Percentiles rank a stretch among this genome's conserved stretches.
Conservation (phyloP, 2,797 vertebrate species). For the Phrynocephalus vlangalii region DNA sequence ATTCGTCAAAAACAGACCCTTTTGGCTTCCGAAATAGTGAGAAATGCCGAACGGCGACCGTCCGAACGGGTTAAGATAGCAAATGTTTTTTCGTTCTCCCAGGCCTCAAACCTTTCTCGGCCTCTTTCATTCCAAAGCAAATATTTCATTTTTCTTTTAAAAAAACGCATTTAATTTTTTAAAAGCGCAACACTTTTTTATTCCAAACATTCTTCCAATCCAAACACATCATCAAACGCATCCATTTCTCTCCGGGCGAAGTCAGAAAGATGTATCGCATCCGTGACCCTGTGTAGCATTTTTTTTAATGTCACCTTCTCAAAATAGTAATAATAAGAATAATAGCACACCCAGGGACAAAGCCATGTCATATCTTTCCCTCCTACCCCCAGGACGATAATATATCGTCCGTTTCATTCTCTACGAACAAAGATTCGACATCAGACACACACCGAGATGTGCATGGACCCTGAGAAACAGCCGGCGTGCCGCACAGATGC, state of each 20-base stretch:
- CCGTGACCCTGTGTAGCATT: neutral
- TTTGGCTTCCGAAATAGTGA: no score
- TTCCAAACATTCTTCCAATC: neutral
- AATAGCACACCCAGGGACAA: no score
- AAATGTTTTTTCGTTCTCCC: neutral
- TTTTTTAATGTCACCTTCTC: slow-evolving; percentile 9
- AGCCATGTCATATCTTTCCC: neutral
- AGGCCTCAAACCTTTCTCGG: no score
- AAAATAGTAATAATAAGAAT: neutral
- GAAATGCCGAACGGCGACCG: no score
- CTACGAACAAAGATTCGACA: slow-evolving; percentile 49
- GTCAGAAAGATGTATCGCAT: neutral
- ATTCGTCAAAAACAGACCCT: no score
- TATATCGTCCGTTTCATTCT: neutral
- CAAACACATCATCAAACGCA: neutral
- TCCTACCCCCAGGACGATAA: neutral
- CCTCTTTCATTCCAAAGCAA: neutral
- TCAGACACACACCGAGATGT: neutral
- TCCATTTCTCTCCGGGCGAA: neutral
- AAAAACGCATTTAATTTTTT: neutral
- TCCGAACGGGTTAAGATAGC: neutral
- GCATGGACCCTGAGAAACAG: neutral
- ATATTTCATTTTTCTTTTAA: neutral
- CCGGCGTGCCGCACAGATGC: neutral
- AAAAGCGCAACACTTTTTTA: neutral